These are phyloP conservation scores for Desmophyllum pertusum DNA, from an alignment of 92 coral and sea anemone species.

Conservation along the genomic window DNA sequence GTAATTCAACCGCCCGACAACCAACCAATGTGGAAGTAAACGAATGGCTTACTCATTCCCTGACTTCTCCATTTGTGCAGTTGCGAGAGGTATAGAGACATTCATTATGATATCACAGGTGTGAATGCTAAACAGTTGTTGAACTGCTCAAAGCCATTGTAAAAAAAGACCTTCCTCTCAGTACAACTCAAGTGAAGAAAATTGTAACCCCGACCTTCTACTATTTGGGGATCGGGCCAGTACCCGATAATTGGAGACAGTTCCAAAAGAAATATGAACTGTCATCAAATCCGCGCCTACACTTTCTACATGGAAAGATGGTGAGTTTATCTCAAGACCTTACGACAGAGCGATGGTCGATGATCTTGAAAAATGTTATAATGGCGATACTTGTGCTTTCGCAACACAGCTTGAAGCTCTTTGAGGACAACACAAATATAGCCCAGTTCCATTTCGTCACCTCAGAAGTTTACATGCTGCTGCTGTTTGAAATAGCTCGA, in stretches of 20 bases:
- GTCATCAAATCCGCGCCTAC: background rate
- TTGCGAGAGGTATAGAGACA: too few relatives aligned
- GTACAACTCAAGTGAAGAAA: too few relatives aligned
- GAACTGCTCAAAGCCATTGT: too few relatives aligned
- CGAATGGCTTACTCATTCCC: too few relatives aligned
- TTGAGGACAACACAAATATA: background rate
- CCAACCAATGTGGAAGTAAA: too few relatives aligned
- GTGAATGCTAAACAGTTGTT: too few relatives aligned
- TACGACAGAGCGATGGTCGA: background rate
- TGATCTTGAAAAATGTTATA: background rate
- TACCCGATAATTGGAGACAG: background rate
- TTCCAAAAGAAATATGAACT: background rate
- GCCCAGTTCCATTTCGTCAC: background rate
- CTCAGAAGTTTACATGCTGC: background rate
- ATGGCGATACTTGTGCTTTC: background rate
- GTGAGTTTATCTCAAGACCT: background rate
- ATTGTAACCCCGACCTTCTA: too few relatives aligned
- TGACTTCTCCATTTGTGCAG: too few relatives aligned
- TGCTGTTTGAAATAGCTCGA: background rate
- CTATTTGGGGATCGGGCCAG: background rate
- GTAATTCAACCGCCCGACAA: too few relatives aligned
- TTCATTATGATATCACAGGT: too few relatives aligned
- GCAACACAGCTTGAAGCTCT: background rate
- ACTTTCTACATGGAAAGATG: background rate
- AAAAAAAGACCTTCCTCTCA: too few relatives aligned